Conservation (phyloP, 1,140 invertebrate genomes). For the Zaprionus capensis region DNA sequence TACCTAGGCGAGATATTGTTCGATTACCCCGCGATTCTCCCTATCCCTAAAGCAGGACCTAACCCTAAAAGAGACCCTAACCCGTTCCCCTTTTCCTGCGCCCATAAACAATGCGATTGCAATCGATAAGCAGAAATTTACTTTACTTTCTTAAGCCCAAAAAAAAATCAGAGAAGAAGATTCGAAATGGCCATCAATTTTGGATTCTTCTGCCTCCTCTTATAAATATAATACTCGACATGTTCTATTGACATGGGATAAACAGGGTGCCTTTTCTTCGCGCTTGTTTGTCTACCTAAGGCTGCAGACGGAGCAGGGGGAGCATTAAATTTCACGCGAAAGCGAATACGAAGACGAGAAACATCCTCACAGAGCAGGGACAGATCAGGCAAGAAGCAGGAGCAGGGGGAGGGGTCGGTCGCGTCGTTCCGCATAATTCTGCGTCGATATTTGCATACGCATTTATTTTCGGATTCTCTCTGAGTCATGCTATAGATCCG, state of each 20-base stretch:
- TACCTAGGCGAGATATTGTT: slow-evolving; percentile 3
- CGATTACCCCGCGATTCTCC: neutral
- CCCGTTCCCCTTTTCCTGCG: slow-evolving; percentile 4
- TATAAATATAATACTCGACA: slow-evolving; percentile 14
- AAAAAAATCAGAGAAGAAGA: neutral
- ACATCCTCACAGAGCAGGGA: slow-evolving; percentile 27
- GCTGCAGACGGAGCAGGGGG: neutral
- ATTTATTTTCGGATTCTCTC: slow-evolving; percentile 64
- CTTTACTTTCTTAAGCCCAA: slow-evolving; percentile 4
- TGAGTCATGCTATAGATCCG: slow-evolving; percentile 54
- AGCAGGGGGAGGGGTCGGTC: neutral
- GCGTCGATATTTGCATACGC: slow-evolving; percentile 43
- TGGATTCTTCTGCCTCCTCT: neutral
- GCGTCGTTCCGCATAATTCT: slow-evolving; percentile 52
- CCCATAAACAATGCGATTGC: slow-evolving; percentile 77
- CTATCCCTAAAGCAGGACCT: neutral
- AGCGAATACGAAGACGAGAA: slow-evolving; percentile 21
- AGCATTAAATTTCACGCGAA: slow-evolving; percentile 68
- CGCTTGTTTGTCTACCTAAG: slow-evolving; percentile 22
- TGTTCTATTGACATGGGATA: slow-evolving; percentile 8
- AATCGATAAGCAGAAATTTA: slow-evolving; percentile 56
- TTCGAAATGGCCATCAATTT: slow-evolving; percentile 40
- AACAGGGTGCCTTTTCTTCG: slow-evolving; percentile 16
- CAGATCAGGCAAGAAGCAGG: neutral
- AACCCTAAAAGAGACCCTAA: neutral